A percentile compares a stretch with the other conserved stretches of the same genome.
Evolutionary conservation across 2,797 vertebrate species (phyloP).

Genomic region (Tiaroga cobitis): DNA sequence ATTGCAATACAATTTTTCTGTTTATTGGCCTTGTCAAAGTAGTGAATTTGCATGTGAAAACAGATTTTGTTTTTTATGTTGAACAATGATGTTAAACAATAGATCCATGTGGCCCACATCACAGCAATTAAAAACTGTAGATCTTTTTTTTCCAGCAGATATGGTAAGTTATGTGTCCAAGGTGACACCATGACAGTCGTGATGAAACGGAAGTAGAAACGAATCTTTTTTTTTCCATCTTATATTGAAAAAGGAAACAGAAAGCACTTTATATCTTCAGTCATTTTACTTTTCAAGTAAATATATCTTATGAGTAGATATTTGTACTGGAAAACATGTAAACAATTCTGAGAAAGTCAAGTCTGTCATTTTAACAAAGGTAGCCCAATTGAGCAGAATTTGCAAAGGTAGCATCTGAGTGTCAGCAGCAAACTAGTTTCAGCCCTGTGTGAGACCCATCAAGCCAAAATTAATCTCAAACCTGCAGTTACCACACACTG

Average conservation of each 20-base stretch:
- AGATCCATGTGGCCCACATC: background rate
- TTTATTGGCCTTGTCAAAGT: background rate
- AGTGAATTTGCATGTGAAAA: background rate
- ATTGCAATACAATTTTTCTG: background rate
- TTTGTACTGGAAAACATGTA: background rate
- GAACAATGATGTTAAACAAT: background rate
- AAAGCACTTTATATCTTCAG: background rate
- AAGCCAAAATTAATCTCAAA: constrained; percentile 17
- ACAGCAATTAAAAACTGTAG: background rate
- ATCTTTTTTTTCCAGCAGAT: background rate
- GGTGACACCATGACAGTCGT: background rate
- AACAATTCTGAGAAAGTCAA: background rate
- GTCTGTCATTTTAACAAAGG: background rate
- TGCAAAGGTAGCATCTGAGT: background rate
- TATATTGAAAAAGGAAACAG: background rate
- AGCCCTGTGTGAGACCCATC: constrained; percentile 9
- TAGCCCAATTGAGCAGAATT: background rate
- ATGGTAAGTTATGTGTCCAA: background rate
- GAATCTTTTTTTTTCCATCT: background rate
- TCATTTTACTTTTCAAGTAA: background rate
- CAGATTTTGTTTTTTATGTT: background rate
- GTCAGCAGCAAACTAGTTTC: background rate
- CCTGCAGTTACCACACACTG: constrained; percentile 7
- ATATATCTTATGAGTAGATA: background rate
- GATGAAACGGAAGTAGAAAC: background rate